phyloP scores from a whole-genome alignment of 2,113 vertebrate genomes.

The Perca flavescens region DNA sequence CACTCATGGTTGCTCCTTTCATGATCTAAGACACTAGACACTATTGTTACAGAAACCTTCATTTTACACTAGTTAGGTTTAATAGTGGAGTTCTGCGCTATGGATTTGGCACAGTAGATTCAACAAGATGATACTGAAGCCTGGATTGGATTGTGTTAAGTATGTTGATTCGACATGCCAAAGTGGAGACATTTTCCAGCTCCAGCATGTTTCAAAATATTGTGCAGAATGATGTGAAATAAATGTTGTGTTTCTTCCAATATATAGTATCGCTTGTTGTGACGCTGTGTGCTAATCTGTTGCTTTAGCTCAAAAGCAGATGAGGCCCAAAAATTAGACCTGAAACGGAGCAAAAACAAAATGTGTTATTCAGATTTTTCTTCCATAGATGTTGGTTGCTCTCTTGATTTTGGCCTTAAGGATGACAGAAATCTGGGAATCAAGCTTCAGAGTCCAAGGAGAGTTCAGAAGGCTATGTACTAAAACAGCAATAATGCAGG shows the following conservation, averaged over 20 bases:
- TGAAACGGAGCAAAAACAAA: neutral
- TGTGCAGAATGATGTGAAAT: neutral
- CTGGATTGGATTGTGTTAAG: neutral
- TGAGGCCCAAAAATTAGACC: conserved; percentile 5
- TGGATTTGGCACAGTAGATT: conserved; percentile 12
- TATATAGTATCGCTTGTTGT: neutral
- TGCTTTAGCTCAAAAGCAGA: neutral
- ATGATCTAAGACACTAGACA: conserved; percentile 40
- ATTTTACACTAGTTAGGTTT: conserved; percentile 8
- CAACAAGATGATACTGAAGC: conserved; percentile 3
- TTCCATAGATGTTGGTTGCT: conserved; percentile 12
- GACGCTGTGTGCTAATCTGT: neutral
- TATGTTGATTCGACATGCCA: conserved; percentile 1
- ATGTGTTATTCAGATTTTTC: neutral
- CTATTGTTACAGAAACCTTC: conserved; percentile 26
- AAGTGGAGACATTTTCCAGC: conserved; percentile 17
- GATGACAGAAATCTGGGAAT: conserved; percentile 34
- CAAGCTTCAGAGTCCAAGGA: conserved; percentile 9
- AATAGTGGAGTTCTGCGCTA: neutral
- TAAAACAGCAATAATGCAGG: neutral
- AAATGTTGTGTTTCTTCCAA: neutral
- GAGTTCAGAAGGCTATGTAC: conserved; percentile 40
- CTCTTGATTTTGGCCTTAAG: conserved; percentile 29
- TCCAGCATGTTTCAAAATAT: conserved; percentile 16
- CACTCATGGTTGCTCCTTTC: conserved; percentile 22